phyloP scores from a whole-genome alignment of 2,797 vertebrate species.

The Amazona ochrocephala region DNA sequence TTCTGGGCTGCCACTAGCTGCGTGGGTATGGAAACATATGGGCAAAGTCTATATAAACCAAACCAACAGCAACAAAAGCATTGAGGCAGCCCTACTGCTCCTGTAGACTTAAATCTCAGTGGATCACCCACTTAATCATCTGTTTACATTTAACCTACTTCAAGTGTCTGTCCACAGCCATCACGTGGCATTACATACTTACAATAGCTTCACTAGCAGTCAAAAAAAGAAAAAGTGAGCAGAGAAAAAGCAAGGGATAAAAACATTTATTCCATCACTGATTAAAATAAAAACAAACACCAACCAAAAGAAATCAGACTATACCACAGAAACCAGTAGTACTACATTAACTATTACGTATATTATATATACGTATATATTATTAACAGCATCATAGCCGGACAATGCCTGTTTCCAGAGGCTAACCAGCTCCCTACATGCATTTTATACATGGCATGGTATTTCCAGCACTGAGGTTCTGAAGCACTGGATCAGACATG shows the following conservation, averaged over 20 bases:
- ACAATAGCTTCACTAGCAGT: not conserved
- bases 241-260: not conserved
- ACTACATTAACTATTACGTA: not conserved
- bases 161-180: not conserved
- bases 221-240: not conserved
- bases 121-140: not conserved
- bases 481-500: not conserved
- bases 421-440: not conserved
- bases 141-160: not conserved
- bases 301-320: not conserved
- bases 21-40: not conserved
- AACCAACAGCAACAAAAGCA: constrained; percentile 7
- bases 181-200: not conserved
- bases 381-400: not conserved
- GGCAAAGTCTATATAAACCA: not conserved
- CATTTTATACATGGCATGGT: not conserved
- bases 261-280: not conserved
- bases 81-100: not conserved
- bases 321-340: not conserved
- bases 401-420: not conserved
- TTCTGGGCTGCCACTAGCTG: not conserved
- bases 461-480: not conserved
- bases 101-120: not conserved
- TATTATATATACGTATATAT: too few species aligned
- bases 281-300: not conserved